Conservation (phyloP, 35 echinoderm and acorn worm genomes). For the Acanthaster planci region DNA sequence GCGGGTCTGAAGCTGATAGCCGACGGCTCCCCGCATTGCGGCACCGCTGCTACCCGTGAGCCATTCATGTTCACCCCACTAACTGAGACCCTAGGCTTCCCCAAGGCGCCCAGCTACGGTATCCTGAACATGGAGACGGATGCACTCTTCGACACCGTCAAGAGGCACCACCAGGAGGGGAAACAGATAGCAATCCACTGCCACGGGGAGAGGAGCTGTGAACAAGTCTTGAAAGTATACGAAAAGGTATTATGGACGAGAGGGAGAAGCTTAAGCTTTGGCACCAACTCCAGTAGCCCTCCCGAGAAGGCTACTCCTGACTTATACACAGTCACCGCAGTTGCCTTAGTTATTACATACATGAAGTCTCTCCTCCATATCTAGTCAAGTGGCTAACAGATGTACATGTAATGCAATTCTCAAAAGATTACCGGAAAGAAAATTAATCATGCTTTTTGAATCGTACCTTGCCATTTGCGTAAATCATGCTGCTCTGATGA, state of each 20-base stretch:
- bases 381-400: not conserved
- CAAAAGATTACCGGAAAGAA: too few relatives aligned
- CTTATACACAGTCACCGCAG: not conserved
- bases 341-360: not conserved
- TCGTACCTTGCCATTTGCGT: too few relatives aligned
- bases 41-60: constrained; percentile 13
- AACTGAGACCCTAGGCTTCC: constrained; percentile 41
- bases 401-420: not conserved
- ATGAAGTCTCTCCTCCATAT: not conserved
- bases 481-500: too few relatives aligned
- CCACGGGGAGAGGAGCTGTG: constrained; percentile 45
- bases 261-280: not conserved
- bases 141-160: not conserved
- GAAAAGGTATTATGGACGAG: constrained; percentile 25
- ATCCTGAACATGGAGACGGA: not conserved
- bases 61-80: constrained; percentile 33
- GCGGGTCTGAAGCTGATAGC: constrained; percentile 22
- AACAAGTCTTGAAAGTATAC: constrained; percentile 32
- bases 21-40: constrained; percentile 32
- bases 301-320: not conserved
- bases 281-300: not conserved
- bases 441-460: too few relatives aligned
- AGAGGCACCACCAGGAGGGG: not conserved
- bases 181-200: constrained; percentile 1
- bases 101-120: constrained; percentile 11